These are phyloP conservation scores for Crocodylus rhombifer DNA, from an alignment of 2,797 vertebrate genomes.

Conservation along the genomic window DNA sequence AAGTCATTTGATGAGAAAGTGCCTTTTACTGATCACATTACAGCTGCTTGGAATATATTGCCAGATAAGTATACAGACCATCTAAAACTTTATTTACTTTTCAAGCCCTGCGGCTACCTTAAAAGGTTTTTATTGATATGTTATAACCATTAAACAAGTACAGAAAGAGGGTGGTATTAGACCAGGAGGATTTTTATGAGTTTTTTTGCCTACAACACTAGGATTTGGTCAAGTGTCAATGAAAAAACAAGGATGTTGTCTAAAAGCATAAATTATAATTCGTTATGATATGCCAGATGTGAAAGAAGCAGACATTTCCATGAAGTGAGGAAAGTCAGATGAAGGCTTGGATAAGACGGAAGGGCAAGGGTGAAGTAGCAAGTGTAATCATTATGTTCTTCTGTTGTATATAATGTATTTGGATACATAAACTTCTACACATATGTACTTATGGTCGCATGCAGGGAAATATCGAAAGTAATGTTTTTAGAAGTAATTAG, in stretches of 20 bases:
- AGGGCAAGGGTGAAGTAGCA: rapidly evolving
- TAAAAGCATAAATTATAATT: neutral
- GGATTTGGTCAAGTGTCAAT: rapidly evolving
- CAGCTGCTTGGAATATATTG: neutral
- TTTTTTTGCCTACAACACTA: neutral
- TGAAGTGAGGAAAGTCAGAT: neutral
- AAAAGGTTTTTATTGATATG: neutral
- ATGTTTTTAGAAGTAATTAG: neutral
- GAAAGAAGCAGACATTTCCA: neutral
- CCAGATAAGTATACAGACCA: neutral
- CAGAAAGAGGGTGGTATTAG: neutral
- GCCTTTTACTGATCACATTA: neutral
- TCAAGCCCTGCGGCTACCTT: neutral
- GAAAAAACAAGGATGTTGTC: rapidly evolving
- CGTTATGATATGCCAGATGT: neutral
- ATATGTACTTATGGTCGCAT: too few relatives aligned
- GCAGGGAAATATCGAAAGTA: neutral
- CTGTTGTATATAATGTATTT: neutral
- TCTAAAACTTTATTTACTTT: neutral
- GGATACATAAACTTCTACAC: rapidly evolving
- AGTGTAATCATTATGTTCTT: rapidly evolving
- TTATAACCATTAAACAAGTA: neutral
- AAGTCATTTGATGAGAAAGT: neutral
- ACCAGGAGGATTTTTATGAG: rapidly evolving
- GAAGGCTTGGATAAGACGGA: neutral